A percentile compares a stretch with the other conserved stretches of the same genome.
phyloP scores from a whole-genome alignment of 2,113 vertebrate species.

The Pseudolaguvia tuberculata region DNA sequence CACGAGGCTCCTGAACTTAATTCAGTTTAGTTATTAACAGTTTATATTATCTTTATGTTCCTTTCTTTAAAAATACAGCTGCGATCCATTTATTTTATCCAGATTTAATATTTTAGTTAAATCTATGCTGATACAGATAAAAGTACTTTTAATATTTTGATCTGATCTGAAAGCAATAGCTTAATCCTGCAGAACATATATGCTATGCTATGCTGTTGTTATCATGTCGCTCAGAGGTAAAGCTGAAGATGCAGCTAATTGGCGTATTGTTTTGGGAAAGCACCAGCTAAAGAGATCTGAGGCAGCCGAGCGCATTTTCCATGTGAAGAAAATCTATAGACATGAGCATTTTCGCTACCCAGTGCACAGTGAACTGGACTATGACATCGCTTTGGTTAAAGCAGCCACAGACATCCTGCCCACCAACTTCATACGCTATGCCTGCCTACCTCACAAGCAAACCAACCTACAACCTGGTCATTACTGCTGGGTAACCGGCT shows the following conservation, averaged over 20 bases:
- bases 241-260: slow-evolving; percentile 67
- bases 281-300: slow-evolving; percentile 67
- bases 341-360: slow-evolving; percentile 70
- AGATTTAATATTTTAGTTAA: too few species aligned
- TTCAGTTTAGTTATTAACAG: not conserved
- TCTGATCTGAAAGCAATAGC: not conserved
- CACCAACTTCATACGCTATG: slow-evolving; percentile 63
- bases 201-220: not conserved
- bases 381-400: slow-evolving; percentile 70
- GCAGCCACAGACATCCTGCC: slow-evolving; percentile 60
- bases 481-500: slow-evolving; percentile 71
- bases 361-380: slow-evolving; percentile 66
- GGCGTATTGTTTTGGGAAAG: slow-evolving; percentile 72
- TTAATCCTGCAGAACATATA: not conserved
- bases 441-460: slow-evolving; percentile 71
- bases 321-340: slow-evolving; percentile 66
- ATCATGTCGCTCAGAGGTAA: slow-evolving; percentile 57
- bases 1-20: not conserved
- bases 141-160: not conserved
- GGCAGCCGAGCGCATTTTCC: slow-evolving; percentile 60
- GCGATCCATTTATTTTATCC: not conserved
- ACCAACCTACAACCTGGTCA: slow-evolving; percentile 60
- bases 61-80: too few species aligned
- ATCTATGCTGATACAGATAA: too few species aligned
- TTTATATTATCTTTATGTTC: not conserved